Conservation (phyloP, 2,888 invertebrate species). For the Amiota mariae region DNA sequence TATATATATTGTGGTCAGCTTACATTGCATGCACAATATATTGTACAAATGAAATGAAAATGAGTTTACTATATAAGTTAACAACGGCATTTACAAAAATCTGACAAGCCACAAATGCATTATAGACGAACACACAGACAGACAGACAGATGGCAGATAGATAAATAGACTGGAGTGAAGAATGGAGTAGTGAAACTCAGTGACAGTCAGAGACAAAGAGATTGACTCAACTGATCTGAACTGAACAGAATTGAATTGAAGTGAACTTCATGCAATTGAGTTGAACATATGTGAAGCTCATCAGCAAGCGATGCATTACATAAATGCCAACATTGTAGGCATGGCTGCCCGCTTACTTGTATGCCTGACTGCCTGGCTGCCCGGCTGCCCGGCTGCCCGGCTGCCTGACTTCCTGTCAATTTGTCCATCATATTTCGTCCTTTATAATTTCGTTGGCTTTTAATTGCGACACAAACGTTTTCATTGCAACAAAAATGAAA, state of each 20-base stretch:
- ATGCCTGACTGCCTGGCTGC: too few relatives aligned
- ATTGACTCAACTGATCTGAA: neutral
- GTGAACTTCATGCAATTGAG: neutral
- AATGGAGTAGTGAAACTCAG: too few relatives aligned
- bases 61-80: conserved; percentile 12
- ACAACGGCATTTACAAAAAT: conserved; percentile 18
- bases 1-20: conserved; percentile 11
- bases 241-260: neutral
- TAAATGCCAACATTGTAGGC: conserved; percentile 8
- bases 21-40: neutral
- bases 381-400: too few relatives aligned
- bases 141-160: neutral
- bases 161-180: too few relatives aligned
- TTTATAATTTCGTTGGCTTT: neutral
- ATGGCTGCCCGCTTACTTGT: neutral
- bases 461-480: conserved; percentile 25
- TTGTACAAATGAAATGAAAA: conserved; percentile 17
- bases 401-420: too few relatives aligned
- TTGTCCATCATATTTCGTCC: too few relatives aligned
- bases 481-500: neutral
- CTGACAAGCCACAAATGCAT: conserved; percentile 29
- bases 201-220: too few relatives aligned
- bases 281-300: neutral
- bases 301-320: conserved; percentile 9
- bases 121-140: conserved; percentile 7